Conservation (phyloP, 2,113 vertebrate genomes). For the Hippocampus barbouri region DNA sequence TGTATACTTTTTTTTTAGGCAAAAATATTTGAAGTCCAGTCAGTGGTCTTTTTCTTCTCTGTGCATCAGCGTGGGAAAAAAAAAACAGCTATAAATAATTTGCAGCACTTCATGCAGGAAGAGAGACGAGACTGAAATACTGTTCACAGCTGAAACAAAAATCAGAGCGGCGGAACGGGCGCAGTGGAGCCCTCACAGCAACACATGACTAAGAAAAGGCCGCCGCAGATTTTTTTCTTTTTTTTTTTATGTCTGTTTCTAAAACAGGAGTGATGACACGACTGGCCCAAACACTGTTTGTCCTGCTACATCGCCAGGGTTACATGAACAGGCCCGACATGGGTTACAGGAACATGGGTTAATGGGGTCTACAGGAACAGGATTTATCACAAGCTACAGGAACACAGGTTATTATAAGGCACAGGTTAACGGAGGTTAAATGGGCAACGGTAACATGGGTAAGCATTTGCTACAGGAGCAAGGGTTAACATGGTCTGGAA, state of each 20-base stretch:
- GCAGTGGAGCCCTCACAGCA: constrained; percentile 20
- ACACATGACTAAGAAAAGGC: constrained; percentile 33
- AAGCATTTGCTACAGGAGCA: not conserved
- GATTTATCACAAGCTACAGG: not conserved
- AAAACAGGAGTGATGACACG: constrained; percentile 42
- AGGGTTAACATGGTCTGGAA: not conserved
- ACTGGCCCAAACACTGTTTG: constrained; percentile 36
- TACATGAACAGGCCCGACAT: not conserved
- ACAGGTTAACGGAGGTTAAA: not conserved
- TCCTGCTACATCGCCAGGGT: not conserved
- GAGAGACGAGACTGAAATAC: constrained; percentile 21
- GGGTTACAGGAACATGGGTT: not conserved
- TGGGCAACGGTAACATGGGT: too few relatives aligned
- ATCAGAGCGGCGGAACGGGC: constrained; percentile 11
- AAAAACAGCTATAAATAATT: constrained; percentile 41
- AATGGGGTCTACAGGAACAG: not conserved
- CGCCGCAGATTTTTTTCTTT: constrained; percentile 26
- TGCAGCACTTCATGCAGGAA: constrained; percentile 50
- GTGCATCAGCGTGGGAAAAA: constrained; percentile 4
- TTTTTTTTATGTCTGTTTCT: constrained; percentile 40
- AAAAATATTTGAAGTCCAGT: constrained; percentile 25
- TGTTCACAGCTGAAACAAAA: constrained; percentile 16
- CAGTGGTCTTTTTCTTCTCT: constrained; percentile 20
- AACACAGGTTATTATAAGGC: not conserved
- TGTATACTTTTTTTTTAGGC: constrained; percentile 25